Evolutionary conservation across 2,888 invertebrate genomes (phyloP), one percentile per base, ranked within the genome.

Genomic region (Calliphora vomitoria): DNA sequence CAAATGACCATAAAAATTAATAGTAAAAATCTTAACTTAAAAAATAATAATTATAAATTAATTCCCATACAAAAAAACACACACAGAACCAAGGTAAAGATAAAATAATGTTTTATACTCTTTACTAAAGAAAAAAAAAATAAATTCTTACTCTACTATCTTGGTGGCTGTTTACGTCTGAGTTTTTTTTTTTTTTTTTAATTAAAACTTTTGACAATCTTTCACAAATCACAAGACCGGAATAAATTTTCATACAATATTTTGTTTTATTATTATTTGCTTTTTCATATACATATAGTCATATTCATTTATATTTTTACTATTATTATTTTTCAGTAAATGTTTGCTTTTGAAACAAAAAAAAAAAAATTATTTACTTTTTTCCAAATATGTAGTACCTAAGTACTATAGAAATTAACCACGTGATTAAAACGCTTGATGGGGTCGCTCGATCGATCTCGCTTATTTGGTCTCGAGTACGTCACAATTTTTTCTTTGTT

Each of bases 31-130:
- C 20, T 66, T 44, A 66, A 44, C 44, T 66, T 66, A 44, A 66
- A 66, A 66, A 66, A 44, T 44, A 66, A 44, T 66, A 66, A 66
- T 66, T 66, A 66, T 66, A 66, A 44, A 66, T 66, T 66, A 8
- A 18, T 4, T 4, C 35, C 11, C 44, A 44, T 13, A 44, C 11
- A 3, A 44, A 44, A 44, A 44, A 44, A 11, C 8, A 41, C 3
- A 64, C 11, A 13, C 15, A 64, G 38, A 41, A 38, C 1, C 8
- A 41, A 10, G 47, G 4, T 15, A 47, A 25, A 47, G 66, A 60
- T 6, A 47, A 69, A 69, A 31, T 50, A 69, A 20, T 25, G 13
- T 41, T 66, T 66, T 44, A 15, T 44, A 66, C 66, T 66, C n/a
- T 64, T 6, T 38, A 13, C 6, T 38, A 0, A 64, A 15, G 10